phyloP scores from a whole-genome alignment of 2,888 invertebrate genomes.

The Eutolmus rufibarbis region DNA sequence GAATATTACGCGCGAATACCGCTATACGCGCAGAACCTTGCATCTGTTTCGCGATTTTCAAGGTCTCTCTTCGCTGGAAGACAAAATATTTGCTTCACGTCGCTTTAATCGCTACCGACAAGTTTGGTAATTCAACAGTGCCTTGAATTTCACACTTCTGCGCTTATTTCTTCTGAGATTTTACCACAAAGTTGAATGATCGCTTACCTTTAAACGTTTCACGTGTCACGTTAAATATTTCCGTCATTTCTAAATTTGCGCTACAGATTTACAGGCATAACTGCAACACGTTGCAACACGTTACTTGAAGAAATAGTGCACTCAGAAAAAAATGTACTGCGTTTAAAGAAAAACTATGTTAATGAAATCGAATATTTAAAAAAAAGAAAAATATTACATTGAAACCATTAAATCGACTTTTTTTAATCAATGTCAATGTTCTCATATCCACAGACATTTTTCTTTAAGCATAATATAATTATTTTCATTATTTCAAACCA shows the following conservation, averaged over 20 bases:
- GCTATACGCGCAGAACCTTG: neutral
- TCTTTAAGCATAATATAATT: too few relatives aligned
- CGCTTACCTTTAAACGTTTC: neutral
- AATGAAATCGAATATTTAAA: too few relatives aligned
- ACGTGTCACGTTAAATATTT: neutral
- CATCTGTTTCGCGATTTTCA: neutral
- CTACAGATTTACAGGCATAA: neutral
- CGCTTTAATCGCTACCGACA: neutral
- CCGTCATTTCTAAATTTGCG: neutral
- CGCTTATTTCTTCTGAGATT: neutral
- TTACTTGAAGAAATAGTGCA: neutral
- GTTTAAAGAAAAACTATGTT: too few relatives aligned
- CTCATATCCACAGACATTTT: too few relatives aligned
- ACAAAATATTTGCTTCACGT: neutral
- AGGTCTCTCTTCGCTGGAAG: neutral
- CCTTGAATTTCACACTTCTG: neutral
- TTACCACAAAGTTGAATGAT: neutral
- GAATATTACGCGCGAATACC: neutral
- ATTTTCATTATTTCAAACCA: too few relatives aligned
- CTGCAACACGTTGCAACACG: neutral
- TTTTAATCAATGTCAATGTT: too few relatives aligned
- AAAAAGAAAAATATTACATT: too few relatives aligned
- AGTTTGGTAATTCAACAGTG: neutral
- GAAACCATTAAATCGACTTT: too few relatives aligned
- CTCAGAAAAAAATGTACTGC: too few relatives aligned